A percentile compares a stretch with the other conserved stretches of the same genome.
These are phyloP conservation scores for Lophius piscatorius DNA, from an alignment of 2,113 vertebrate species.

Conservation along the genomic window DNA sequence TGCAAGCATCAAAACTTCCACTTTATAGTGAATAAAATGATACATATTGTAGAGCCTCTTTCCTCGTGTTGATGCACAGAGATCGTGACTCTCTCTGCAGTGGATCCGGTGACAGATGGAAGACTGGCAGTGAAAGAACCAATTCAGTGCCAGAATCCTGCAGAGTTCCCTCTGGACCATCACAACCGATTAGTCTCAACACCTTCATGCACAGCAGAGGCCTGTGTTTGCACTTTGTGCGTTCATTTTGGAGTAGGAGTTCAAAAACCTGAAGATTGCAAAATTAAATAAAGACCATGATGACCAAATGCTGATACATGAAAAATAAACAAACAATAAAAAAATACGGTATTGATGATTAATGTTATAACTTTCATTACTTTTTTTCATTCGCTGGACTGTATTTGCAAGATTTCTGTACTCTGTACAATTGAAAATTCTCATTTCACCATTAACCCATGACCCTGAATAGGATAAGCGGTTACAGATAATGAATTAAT, in stretches of 20 bases:
- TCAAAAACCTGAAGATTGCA: conserved; percentile 13
- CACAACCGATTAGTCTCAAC: conserved; percentile 59
- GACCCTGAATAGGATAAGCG: too few species aligned
- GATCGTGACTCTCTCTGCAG: conserved; percentile 12
- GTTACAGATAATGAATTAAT: too few species aligned
- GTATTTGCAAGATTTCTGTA: too few species aligned
- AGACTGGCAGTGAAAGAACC: conserved; percentile 27
- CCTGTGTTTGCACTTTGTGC: conserved; percentile 45
- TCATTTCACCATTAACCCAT: too few species aligned
- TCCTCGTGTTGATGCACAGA: conserved; percentile 3
- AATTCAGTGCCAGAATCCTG: conserved; percentile 65
- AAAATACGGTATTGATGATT: too few species aligned
- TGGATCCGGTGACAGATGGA: conserved; percentile 73
- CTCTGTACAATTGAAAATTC: too few species aligned
- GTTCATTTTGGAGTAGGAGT: conserved; percentile 18
- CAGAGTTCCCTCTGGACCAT: conserved; percentile 52
- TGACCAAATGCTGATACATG: not conserved
- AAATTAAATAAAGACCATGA: not conserved
- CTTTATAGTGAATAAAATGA: not conserved
- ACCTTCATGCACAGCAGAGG: conserved; percentile 51
- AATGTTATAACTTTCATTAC: too few species aligned
- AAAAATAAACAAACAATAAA: too few species aligned
- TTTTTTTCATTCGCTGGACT: too few species aligned
- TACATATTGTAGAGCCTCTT: not conserved
- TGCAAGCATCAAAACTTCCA: not conserved